Base-by-base conservation (phyloP, 2,888 invertebrate genomes). In the Eledone cirrhosa region DNA sequence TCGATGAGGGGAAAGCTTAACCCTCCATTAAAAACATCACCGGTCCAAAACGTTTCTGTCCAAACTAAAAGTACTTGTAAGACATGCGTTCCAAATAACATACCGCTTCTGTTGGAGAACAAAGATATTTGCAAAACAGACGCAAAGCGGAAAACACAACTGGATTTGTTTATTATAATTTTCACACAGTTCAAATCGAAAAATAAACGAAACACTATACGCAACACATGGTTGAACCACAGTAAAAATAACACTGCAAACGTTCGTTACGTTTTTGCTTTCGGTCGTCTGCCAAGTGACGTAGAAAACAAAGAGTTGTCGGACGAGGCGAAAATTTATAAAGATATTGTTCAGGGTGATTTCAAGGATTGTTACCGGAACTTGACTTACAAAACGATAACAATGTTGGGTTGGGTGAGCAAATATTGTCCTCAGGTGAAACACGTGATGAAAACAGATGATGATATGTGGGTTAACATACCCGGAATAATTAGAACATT, bases 391-490 rank as follows among this genome's bases (percentile, higher is more conserved):
- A 84, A 84, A 78, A 84, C 84, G 22, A 78, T 84, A 24, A 82
- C 82, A 22, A 81, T 79, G 13, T 53, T 84, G 19, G 76, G 79
- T n/a, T 84, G 83, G 83, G 82, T 78, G 3, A 48, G 77, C 27
- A 69, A 72, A 8, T 78, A 33, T 33, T 84, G 84, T 53, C 22
- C 74, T 2, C 33, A 69, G 2, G 78, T 83, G 3, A 80, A 75
- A 77, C 83, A 79, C 63, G 63, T 85, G 5, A 80, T 85, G 80
- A 85, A 85, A 79, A 83, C 82, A 0, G 87, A 87, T 53, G 87
- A 87, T 77, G 87, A 87, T 77, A 85, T 87, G 85, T 87, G 81
- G 81, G 80, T 87, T 0, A 85, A 85, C 69, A 63, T 83, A 4
- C 81, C 81, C 13, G 78, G 78, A 41, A 48, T 83, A n/a, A 48